These are phyloP conservation scores for Solea solea DNA, from an alignment of 2,113 vertebrate species.

Conservation along the genomic window DNA sequence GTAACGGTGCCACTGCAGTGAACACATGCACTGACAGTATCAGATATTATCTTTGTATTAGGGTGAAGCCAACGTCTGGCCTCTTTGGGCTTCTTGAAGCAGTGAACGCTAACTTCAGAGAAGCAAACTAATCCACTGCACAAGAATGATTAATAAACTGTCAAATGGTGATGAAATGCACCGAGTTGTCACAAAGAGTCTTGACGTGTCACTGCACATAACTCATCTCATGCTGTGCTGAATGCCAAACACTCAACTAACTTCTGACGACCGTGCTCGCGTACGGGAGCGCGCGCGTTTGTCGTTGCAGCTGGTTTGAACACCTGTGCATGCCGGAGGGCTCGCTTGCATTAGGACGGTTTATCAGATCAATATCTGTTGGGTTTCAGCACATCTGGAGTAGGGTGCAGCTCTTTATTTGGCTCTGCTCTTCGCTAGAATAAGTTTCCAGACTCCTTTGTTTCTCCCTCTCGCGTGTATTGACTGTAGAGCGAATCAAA, in stretches of 20 bases:
- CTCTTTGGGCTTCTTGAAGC: background rate
- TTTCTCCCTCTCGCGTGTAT: too few species aligned
- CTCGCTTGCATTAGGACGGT: background rate
- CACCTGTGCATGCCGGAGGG: conserved; percentile 2
- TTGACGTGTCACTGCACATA: conserved; percentile 34
- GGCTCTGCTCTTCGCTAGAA: conserved; percentile 5
- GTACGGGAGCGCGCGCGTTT: conserved; percentile 8
- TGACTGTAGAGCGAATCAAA: too few species aligned
- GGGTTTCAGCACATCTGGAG: background rate
- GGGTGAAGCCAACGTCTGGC: background rate
- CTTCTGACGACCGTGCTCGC: conserved; percentile 30
- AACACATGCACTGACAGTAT: background rate
- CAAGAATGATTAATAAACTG: conserved; percentile 28
- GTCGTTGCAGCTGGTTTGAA: conserved; percentile 35
- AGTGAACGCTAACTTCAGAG: background rate
- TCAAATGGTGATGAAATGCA: conserved; percentile 40
- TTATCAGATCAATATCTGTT: conserved; percentile 24
- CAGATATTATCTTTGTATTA: background rate
- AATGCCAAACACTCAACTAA: conserved; percentile 27
- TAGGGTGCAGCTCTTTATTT: background rate
- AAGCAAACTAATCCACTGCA: conserved; percentile 6
- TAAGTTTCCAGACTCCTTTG: background rate
- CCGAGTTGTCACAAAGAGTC: conserved; percentile 26
- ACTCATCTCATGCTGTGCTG: conserved; percentile 7
- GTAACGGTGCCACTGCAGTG: too few species aligned